Conservation (phyloP, 1,140 invertebrate genomes). For the Maconellicoccus hirsutus region DNA sequence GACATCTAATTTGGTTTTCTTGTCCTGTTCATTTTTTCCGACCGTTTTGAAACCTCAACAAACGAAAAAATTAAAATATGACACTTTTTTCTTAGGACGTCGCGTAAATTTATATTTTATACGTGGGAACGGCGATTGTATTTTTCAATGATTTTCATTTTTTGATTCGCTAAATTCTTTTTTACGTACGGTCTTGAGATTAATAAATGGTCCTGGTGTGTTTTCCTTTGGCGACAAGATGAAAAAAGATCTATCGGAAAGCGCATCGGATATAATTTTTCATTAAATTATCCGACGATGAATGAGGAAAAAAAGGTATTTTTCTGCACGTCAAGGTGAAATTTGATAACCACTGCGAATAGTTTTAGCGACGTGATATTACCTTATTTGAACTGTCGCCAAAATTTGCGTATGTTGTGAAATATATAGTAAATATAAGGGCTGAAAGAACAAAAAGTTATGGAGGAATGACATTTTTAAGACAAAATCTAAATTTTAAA, state of each 20-base stretch:
- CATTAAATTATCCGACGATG: not conserved
- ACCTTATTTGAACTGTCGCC: constrained; percentile 7
- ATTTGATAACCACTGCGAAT: not conserved
- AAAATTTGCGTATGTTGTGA: not conserved
- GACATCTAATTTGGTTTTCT: too few relatives aligned
- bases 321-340: not conserved
- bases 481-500: constrained; percentile 10
- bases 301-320: not conserved
- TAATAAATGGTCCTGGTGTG: not conserved
- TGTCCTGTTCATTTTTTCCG: too few relatives aligned
- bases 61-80: not conserved
- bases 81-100: too few relatives aligned
- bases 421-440: not conserved
- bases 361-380: not conserved
- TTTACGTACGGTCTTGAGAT: not conserved
- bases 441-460: not conserved
- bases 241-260: not conserved
- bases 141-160: not conserved
- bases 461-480: not conserved
- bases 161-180: not conserved
- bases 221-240: not conserved
- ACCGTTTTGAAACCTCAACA: not conserved
- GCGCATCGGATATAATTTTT: too few relatives aligned
- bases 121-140: too few relatives aligned
- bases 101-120: too few relatives aligned